A percentile compares a stretch with the other conserved stretches of the same genome.
Conservation (phyloP, 2,113 vertebrate genomes). For the Cettia cetti region DNA sequence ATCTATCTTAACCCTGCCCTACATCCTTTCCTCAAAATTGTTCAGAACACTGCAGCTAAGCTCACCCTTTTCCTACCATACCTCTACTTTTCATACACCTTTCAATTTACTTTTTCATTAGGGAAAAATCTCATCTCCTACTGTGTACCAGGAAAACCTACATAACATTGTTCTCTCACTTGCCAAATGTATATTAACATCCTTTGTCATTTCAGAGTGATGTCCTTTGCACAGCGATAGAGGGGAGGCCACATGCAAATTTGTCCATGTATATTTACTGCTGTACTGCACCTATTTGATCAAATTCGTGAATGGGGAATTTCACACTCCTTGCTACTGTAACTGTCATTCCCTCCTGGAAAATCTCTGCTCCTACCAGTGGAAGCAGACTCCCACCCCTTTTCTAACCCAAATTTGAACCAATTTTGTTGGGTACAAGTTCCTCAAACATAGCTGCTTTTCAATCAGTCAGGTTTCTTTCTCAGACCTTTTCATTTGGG, state of each 20-base stretch:
- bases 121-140: background rate
- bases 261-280: background rate
- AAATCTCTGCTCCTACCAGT: background rate
- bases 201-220: background rate
- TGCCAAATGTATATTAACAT: background rate
- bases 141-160: background rate
- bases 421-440: background rate
- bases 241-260: background rate
- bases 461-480: background rate
- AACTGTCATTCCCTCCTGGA: background rate
- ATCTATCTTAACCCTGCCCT: background rate
- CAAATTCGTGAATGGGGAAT: rapidly evolving
- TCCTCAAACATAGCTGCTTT: background rate
- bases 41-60: background rate
- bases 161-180: background rate
- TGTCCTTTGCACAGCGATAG: background rate
- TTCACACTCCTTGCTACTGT: background rate
- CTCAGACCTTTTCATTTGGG: background rate
- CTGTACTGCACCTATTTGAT: background rate
- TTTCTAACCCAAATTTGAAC: background rate
- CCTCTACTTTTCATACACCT: background rate
- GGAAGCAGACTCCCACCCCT: background rate
- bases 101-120: background rate
- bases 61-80: background rate
- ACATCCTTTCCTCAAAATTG: background rate